Base-by-base conservation (phyloP, 2,888 invertebrate genomes). In the Limnephilus marmoratus region DNA sequence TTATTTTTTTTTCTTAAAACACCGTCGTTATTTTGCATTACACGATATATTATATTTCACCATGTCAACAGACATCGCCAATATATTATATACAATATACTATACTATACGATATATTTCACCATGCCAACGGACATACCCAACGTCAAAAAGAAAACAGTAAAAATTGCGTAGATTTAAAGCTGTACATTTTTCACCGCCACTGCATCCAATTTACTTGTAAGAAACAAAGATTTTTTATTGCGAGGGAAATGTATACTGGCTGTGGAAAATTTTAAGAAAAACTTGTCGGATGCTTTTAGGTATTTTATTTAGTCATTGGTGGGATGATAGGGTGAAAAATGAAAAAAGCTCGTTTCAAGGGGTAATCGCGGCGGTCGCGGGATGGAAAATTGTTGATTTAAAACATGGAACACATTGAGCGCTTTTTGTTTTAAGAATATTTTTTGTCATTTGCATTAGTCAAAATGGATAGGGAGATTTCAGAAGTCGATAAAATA, bases 131-230 rank as follows among this genome's bases (percentile, higher is more conserved):
- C 18, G 24, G 24, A 68, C 68, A 24, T 18, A 7, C 24, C 68
- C 68, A 13, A 13, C 2, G 13, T 49, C 45, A 5, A 68, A 68
- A 68, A 68, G 18, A 18, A 24, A 68, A 68, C 1, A 68, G 53
- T 68, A 68, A 68, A 68, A 53, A 53, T 2, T 3, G 4, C 18
- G 49, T 12, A 13, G 53, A 53, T 68, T 68, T 24, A 24, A 68
- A 68, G 68, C 1, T 24, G 24, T 68, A 34, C 13, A 31, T 12
- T 34, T 82, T 12, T 3, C 31, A 29, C 29, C 83, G 15, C 83
- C 37, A 83, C 83, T 83, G 83, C 31, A 37, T 37, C 18, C 34
- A 37, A 83, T 83, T 83, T 83, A 34, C 37, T 37, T 83, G 83
- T 34, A 83, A 83, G 37, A 24, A 83, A 83, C 18, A 83, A 83